Conservation (phyloP, 2,797 vertebrate species). For the Platalea minor region DNA sequence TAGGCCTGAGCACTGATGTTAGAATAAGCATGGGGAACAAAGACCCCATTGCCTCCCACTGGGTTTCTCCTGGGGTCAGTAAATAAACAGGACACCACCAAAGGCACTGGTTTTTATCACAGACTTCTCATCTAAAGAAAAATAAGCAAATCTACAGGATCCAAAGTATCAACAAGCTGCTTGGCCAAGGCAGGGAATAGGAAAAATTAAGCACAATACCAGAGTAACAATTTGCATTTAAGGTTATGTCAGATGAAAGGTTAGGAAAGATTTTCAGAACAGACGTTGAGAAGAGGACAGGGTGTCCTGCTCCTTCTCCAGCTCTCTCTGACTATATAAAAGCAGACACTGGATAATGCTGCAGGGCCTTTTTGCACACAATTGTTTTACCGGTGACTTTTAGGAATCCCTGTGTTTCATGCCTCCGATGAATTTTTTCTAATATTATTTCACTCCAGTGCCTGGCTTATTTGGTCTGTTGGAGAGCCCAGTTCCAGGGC, state of each 20-base stretch:
- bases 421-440: neutral
- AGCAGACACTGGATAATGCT: neutral
- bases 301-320: neutral
- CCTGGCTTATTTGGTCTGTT: neutral
- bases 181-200: neutral
- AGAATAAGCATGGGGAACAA: neutral
- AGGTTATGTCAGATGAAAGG: neutral
- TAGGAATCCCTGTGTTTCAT: neutral
- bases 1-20: neutral
- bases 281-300: neutral
- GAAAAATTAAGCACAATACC: neutral
- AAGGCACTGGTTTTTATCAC: neutral
- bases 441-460: neutral
- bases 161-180: neutral
- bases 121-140: neutral
- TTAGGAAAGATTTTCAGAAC: neutral
- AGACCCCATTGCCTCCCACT: neutral
- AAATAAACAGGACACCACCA: neutral
- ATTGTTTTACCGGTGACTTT: neutral
- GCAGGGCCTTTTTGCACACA: neutral
- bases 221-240: neutral
- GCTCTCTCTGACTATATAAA: neutral
- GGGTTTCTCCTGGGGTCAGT: neutral
- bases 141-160: neutral
- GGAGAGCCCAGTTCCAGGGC: neutral